These are phyloP conservation scores for Sycophila sp. DNA, from an alignment of 1,140 invertebrate species.

Conservation along the genomic window DNA sequence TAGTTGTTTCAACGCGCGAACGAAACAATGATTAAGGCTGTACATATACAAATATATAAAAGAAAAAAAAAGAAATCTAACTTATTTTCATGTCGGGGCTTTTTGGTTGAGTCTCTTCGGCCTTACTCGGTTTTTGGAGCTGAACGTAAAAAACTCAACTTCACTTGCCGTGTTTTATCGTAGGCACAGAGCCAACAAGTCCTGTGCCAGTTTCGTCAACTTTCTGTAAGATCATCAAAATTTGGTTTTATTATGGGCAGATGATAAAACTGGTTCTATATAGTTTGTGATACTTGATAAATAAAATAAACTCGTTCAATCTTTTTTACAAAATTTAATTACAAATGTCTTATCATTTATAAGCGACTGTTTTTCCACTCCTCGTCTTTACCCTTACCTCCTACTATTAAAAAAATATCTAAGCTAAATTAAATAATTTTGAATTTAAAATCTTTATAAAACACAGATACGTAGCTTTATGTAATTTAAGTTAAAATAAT, in stretches of 20 bases:
- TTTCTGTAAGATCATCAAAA: conserved; percentile 5
- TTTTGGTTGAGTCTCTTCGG: neutral
- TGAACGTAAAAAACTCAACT: neutral
- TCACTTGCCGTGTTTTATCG: neutral
- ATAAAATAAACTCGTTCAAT: conserved; percentile 31
- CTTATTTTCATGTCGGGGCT: conserved; percentile 24
- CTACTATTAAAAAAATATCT: conserved; percentile 11
- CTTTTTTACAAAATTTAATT: conserved; percentile 18
- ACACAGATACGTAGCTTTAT: too few relatives aligned
- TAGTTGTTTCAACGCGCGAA: conserved; percentile 11
- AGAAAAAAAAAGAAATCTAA: too few relatives aligned
- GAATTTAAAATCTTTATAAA: too few relatives aligned
- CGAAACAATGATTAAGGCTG: neutral
- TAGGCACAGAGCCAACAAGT: conserved; percentile 2
- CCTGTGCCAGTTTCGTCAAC: conserved; percentile 17
- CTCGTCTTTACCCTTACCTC: conserved; percentile 44
- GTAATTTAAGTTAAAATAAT: too few relatives aligned
- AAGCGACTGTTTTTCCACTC: too few relatives aligned
- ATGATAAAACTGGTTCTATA: neutral
- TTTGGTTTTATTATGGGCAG: neutral
- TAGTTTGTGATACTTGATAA: conserved; percentile 20
- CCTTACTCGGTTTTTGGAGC: neutral
- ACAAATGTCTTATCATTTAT: conserved; percentile 39
- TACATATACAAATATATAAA: too few relatives aligned
- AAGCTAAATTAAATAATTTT: too few relatives aligned